Conservation (phyloP, 2,797 vertebrate species). For the Apogon talboti region DNA sequence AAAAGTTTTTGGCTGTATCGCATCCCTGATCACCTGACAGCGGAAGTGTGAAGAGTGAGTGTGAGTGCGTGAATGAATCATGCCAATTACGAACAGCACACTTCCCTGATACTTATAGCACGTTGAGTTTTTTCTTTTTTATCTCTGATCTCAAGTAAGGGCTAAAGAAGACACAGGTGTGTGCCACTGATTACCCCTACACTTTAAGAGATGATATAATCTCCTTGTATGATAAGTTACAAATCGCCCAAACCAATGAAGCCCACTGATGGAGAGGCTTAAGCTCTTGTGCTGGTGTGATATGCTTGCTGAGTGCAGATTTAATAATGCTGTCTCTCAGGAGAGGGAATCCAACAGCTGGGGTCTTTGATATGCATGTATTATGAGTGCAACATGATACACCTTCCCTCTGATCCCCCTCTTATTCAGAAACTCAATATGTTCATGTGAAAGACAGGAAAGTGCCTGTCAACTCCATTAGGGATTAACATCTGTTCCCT, state of each 20-base stretch:
- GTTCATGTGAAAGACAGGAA: slow-evolving; percentile 83
- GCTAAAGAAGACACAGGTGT: slow-evolving; percentile 90
- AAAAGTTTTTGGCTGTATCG: slow-evolving; percentile 54
- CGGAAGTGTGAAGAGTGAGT: slow-evolving; percentile 57
- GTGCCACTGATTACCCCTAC: slow-evolving; percentile 88
- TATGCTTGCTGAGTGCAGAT: slow-evolving; percentile 81
- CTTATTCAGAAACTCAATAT: slow-evolving; percentile 92
- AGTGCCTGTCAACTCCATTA: slow-evolving; percentile 85
- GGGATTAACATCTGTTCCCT: slow-evolving; percentile 84
- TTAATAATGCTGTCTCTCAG: slow-evolving; percentile 91
- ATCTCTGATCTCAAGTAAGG: slow-evolving; percentile 63
- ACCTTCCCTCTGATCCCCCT: slow-evolving; percentile 92
- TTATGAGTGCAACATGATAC: slow-evolving; percentile 96
- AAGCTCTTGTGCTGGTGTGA: slow-evolving; percentile 77
- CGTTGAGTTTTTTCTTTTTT: slow-evolving; percentile 17
- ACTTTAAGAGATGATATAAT: slow-evolving; percentile 89
- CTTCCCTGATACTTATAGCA: slow-evolving; percentile 64
- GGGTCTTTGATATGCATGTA: slow-evolving; percentile 96
- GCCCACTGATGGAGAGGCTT: slow-evolving; percentile 78
- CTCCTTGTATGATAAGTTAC: slow-evolving; percentile 92
- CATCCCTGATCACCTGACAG: slow-evolving; percentile 57
- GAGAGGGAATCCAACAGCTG: slow-evolving; percentile 94
- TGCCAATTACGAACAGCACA: slow-evolving; percentile 70
- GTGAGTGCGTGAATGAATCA: slow-evolving; percentile 66
- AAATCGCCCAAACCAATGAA: slow-evolving; percentile 81